phyloP scores from a whole-genome alignment of 2,797 vertebrate genomes.

The Chelon auratus region DNA sequence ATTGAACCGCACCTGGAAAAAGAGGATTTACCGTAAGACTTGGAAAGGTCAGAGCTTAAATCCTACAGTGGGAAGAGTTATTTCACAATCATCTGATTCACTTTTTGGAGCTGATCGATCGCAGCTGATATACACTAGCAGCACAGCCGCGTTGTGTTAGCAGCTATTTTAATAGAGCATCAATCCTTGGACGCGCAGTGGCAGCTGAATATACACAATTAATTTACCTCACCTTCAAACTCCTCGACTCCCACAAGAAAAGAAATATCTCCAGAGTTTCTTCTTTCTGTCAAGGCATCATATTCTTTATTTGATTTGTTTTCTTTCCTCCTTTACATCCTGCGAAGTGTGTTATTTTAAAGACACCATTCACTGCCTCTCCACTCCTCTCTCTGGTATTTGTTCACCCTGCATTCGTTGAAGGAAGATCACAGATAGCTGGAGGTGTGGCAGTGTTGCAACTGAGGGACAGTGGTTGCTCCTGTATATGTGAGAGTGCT shows the following conservation, averaged over 20 bases:
- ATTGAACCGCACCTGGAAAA: slow-evolving; percentile 37
- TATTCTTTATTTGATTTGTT: slow-evolving; percentile 36
- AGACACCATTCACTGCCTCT: slow-evolving; percentile 51
- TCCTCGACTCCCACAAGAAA: slow-evolving; percentile 46
- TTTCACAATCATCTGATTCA: slow-evolving; percentile 55
- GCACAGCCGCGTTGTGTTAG: slow-evolving; percentile 55
- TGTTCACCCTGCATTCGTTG: slow-evolving; percentile 42
- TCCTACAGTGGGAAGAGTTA: slow-evolving; percentile 59
- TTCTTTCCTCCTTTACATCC: slow-evolving; percentile 39
- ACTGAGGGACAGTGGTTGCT: slow-evolving; percentile 58
- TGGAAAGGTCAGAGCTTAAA: slow-evolving; percentile 57
- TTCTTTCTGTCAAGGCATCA: slow-evolving; percentile 58
- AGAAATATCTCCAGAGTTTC: slow-evolving; percentile 51
- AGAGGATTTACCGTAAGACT: slow-evolving; percentile 55
- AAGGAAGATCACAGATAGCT: slow-evolving; percentile 71
- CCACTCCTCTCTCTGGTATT: slow-evolving; percentile 59
- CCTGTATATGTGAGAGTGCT: slow-evolving; percentile 14
- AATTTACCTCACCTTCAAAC: slow-evolving; percentile 75
- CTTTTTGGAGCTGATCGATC: slow-evolving; percentile 56
- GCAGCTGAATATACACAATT: slow-evolving; percentile 46
- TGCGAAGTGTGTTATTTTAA: slow-evolving; percentile 50
- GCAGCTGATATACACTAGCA: slow-evolving; percentile 34
- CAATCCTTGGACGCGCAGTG: slow-evolving; percentile 39
- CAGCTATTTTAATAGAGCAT: slow-evolving; percentile 56
- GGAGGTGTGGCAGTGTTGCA: slow-evolving; percentile 67